Percentiles rank a stretch among this genome's conserved stretches.
phyloP scores from a whole-genome alignment of 2,888 invertebrate species.

The Punctoribates punctum region DNA sequence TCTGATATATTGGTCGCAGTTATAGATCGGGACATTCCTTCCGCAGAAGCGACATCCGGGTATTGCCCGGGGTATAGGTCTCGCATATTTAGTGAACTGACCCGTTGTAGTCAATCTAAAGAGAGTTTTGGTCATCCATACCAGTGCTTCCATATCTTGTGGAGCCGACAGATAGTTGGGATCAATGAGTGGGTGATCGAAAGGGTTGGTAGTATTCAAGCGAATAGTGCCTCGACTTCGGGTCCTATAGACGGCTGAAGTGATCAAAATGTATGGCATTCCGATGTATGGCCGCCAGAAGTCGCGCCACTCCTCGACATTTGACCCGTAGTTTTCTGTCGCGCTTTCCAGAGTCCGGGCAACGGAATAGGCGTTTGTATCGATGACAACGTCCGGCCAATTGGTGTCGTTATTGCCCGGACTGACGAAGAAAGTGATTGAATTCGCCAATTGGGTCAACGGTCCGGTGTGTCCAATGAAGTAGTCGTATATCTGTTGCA shows the following conservation, averaged over 20 bases:
- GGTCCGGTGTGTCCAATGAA: conserved; percentile 28
- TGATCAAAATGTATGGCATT: conserved; percentile 35
- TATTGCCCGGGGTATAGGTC: conserved; percentile 26
- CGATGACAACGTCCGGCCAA: conserved; percentile 38
- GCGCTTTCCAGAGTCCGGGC: background rate
- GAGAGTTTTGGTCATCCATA: conserved; percentile 35
- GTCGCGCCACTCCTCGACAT: conserved; percentile 24
- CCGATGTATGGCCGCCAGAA: conserved; percentile 39
- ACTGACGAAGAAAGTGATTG: conserved; percentile 38
- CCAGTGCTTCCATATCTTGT: conserved; percentile 27
- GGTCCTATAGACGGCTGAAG: conserved; percentile 37
- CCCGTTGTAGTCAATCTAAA: conserved; percentile 32
- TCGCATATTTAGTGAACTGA: conserved; percentile 32
- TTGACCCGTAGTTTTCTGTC: background rate
- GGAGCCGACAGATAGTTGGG: conserved; percentile 10
- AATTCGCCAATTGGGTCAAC: conserved; percentile 30
- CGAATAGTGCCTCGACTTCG: conserved; percentile 36
- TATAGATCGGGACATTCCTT: background rate
- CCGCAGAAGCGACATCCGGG: conserved; percentile 35
- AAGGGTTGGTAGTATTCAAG: conserved; percentile 19
- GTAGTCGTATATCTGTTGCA: conserved; percentile 34
- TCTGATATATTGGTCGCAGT: conserved; percentile 33
- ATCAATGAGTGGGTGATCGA: conserved; percentile 34
- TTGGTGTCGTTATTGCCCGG: conserved; percentile 22
- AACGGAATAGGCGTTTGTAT: conserved; percentile 36